Conservation (phyloP, 2,113 vertebrate genomes). For the Anarrhichthys ocellatus region DNA sequence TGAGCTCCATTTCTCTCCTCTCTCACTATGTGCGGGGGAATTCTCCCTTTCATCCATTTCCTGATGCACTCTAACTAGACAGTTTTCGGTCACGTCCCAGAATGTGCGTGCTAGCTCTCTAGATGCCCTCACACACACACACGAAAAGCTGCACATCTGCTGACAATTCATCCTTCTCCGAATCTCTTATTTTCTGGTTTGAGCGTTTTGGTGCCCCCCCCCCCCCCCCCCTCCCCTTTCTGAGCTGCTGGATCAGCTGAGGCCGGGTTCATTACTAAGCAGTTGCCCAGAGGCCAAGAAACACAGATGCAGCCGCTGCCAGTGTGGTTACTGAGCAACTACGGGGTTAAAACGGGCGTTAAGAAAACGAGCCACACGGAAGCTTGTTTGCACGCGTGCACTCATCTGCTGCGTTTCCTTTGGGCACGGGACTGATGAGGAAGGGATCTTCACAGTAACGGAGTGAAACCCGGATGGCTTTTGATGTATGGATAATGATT, state of each 20-base stretch:
- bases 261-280: slow-evolving; percentile 62
- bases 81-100: slow-evolving; percentile 80
- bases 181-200: slow-evolving; percentile 69
- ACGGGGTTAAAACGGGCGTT: slow-evolving; percentile 60
- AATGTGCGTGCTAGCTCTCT: slow-evolving; percentile 65
- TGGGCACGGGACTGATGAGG: slow-evolving; percentile 67
- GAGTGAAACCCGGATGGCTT: slow-evolving; percentile 73
- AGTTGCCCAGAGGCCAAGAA: slow-evolving; percentile 64
- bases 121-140: slow-evolving; percentile 41
- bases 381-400: slow-evolving; percentile 31
- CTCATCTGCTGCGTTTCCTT: slow-evolving; percentile 61
- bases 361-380: slow-evolving; percentile 55
- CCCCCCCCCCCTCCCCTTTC: not conserved
- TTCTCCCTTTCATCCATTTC: slow-evolving; percentile 76
- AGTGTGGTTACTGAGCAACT: slow-evolving; percentile 37
- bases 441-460: slow-evolving; percentile 76
- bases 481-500: slow-evolving; percentile 83
- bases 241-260: slow-evolving; percentile 72
- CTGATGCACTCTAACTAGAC: slow-evolving; percentile 78
- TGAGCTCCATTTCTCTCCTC: slow-evolving; percentile 49
- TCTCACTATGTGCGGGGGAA: slow-evolving; percentile 64
- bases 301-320: slow-evolving; percentile 33
- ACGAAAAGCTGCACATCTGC: slow-evolving; percentile 72
- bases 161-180: slow-evolving; percentile 79
- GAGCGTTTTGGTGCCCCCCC: slow-evolving; percentile 52